These are phyloP conservation scores for Heteropelma amictum DNA, from an alignment of 2,888 invertebrate species.

Conservation along the genomic window DNA sequence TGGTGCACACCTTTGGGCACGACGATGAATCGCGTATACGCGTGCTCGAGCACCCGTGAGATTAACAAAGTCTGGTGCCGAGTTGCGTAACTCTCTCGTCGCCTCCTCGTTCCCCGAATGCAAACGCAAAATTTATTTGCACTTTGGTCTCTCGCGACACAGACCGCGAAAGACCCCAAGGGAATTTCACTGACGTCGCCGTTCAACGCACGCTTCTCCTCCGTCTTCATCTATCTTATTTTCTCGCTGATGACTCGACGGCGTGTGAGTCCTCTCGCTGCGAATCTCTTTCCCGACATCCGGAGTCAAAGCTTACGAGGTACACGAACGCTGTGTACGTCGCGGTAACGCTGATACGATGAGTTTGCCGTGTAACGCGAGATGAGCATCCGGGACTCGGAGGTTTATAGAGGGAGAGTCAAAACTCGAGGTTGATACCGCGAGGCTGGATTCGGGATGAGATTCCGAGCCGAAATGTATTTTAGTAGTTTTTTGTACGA, in stretches of 20 bases:
- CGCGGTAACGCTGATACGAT: slow-evolving; percentile 31
- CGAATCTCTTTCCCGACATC: slow-evolving; percentile 39
- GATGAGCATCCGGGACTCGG: slow-evolving; percentile 42
- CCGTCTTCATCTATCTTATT: slow-evolving; percentile 27
- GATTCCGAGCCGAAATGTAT: too few relatives aligned
- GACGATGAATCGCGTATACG: slow-evolving; percentile 31
- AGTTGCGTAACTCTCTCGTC: slow-evolving; percentile 51
- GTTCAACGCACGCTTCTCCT: neutral
- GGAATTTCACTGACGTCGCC: slow-evolving; percentile 22
- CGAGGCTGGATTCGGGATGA: too few relatives aligned
- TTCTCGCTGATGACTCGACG: slow-evolving; percentile 36
- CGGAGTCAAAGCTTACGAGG: slow-evolving; percentile 27
- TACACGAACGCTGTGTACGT: slow-evolving; percentile 17
- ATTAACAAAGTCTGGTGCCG: slow-evolving; percentile 57
- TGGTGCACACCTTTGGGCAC: neutral
- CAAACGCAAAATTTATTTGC: slow-evolving; percentile 56
- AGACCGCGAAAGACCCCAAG: slow-evolving; percentile 22
- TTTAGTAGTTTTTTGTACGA: too few relatives aligned
- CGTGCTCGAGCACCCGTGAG: slow-evolving; percentile 52
- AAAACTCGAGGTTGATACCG: too few relatives aligned
- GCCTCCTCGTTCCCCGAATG: slow-evolving; percentile 43
- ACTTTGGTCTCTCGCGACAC: slow-evolving; percentile 35
- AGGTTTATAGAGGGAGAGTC: too few relatives aligned
- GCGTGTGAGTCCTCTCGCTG: slow-evolving; percentile 31
- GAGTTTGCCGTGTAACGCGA: slow-evolving; percentile 41